Base-by-base conservation (phyloP, 23 tunicate species). In the Trididemnum nubilum region DNA sequence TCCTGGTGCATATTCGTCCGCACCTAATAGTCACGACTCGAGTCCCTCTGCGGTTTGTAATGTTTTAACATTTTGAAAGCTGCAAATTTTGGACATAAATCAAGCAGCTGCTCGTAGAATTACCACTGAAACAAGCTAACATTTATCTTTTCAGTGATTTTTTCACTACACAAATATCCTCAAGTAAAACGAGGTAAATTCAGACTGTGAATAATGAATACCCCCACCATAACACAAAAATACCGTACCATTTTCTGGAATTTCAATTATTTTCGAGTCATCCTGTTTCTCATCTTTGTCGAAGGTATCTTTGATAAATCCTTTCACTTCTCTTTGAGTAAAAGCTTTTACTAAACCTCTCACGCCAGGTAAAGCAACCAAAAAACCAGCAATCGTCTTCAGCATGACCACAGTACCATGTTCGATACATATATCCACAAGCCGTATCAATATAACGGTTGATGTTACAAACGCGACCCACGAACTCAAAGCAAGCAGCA, bases 241-340 rank as follows among this genome's bases (percentile, higher is more conserved):
- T 35, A 70, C 31, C 28, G 28, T 73, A 90, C 96, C 96, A 74
- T 90, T 84, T 64, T 84, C 83, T 80, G 96, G 96, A 24, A 90
- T 90, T 59, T 85, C 59, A 33, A 90, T 51, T 4, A 84, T 70
- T 35, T 50, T 72, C 31, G 60, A 2, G 35, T 37, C 2, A 27
- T 36, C 32, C 5, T 78, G 39, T 25, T 79, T 79, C 30, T 76
- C 74, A 31, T 32, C 74, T 31, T 32, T 33, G 5, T 32, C 38
- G 49, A 85, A 80, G 34, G 86, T 78, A 23, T 80, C 59, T 51
- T 73, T 39, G 33, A 90, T 51, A 73, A 84, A 90, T 32, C 86
- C 96, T 36, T 84, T 66, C 23, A 90, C 82, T 84, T 90, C 96
- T 73, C 65, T 84, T 63, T 80, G 64, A 21, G 96, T 90, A 67